Percentiles rank a stretch among this genome's conserved stretches.
phyloP scores from a whole-genome alignment of 2,888 invertebrate genomes.

The Cosmorhoe ocellata region DNA sequence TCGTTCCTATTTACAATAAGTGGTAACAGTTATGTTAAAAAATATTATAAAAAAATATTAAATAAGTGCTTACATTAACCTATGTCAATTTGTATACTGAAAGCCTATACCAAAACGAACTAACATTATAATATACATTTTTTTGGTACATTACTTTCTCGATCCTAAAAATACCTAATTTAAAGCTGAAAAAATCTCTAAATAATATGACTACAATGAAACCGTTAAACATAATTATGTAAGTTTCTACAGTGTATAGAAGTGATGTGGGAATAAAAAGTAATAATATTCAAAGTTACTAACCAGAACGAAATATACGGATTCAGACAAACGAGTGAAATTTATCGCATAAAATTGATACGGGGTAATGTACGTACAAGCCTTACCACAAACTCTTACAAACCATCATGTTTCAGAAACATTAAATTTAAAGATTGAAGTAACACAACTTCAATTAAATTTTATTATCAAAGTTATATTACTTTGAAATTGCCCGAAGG shows the following conservation, averaged over 20 bases:
- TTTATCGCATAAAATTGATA: too few species aligned
- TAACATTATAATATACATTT: slow-evolving; percentile 75
- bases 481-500: too few species aligned
- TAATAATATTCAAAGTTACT: neutral
- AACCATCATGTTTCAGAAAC: too few species aligned
- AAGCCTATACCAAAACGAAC: slow-evolving; percentile 75
- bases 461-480: too few species aligned
- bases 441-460: too few species aligned
- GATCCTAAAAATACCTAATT: slow-evolving; percentile 59
- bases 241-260: slow-evolving; percentile 34
- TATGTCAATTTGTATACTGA: slow-evolving; percentile 71
- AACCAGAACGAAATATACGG: slow-evolving; percentile 38
- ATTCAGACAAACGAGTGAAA: slow-evolving; percentile 37
- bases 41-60: slow-evolving; percentile 60
- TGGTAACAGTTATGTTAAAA: slow-evolving; percentile 70
- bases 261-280: slow-evolving; percentile 38
- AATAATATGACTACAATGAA: slow-evolving; percentile 71
- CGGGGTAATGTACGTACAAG: too few species aligned
- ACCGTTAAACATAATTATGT: slow-evolving; percentile 49
- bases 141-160: slow-evolving; percentile 78
- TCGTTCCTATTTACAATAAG: slow-evolving; percentile 59
- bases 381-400: too few species aligned
- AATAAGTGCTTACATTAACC: slow-evolving; percentile 62
- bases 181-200: slow-evolving; percentile 77
- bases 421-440: too few species aligned